Evolutionary conservation across 2,888 invertebrate genomes (phyloP).

Genomic region (Acholoe squamosa): DNA sequence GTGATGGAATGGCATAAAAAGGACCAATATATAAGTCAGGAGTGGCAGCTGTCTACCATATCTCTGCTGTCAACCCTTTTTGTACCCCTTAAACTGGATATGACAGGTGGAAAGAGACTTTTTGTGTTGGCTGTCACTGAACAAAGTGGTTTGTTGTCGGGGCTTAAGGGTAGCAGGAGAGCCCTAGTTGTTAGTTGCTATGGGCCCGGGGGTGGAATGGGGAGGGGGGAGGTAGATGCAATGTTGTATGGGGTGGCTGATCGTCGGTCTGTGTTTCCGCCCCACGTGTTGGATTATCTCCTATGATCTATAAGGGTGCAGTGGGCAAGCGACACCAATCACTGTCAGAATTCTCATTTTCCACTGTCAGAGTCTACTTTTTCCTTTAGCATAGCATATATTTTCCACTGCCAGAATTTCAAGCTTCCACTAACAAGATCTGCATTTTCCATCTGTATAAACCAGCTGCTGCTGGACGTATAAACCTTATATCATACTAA

Average conservation of each 20-base stretch:
- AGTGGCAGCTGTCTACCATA: neutral
- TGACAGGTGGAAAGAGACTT: slow-evolving; percentile 33
- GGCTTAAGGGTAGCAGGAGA: neutral
- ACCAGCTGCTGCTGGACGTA: too few species aligned
- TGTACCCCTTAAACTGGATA: neutral
- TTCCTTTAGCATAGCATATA: too few species aligned
- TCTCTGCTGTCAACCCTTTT: neutral
- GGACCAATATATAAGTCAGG: neutral
- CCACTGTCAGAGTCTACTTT: too few species aligned
- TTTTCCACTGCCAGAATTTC: too few species aligned
- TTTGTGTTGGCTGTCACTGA: slow-evolving; percentile 27
- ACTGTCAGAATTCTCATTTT: neutral
- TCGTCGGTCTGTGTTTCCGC: neutral
- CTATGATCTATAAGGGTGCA: neutral
- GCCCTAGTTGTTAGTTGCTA: neutral
- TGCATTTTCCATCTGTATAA: too few species aligned
- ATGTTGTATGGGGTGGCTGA: neutral
- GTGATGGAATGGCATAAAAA: too few species aligned
- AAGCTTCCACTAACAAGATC: too few species aligned
- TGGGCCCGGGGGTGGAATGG: neutral
- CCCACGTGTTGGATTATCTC: neutral
- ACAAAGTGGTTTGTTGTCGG: slow-evolving; percentile 38
- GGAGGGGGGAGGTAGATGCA: neutral
- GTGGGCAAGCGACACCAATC: neutral
- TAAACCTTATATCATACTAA: too few species aligned